Conservation (phyloP, 2,113 vertebrate genomes). For the Nothoprocta perdicaria region DNA sequence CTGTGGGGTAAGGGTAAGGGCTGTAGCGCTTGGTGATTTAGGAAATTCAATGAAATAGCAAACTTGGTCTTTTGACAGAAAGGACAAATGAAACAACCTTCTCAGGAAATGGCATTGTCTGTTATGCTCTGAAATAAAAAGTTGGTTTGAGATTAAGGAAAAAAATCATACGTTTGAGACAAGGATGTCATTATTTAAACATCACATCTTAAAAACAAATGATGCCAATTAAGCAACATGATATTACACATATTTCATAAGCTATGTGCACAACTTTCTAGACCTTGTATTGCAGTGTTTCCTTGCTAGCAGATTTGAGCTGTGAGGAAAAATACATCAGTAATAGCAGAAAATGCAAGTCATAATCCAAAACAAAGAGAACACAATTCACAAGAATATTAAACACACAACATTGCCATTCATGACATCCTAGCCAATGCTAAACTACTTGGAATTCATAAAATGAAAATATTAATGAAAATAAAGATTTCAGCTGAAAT, state of each 20-base stretch:
- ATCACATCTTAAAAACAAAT: background rate
- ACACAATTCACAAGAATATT: background rate
- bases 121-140: slow-evolving; percentile 10
- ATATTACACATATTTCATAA: background rate
- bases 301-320: background rate
- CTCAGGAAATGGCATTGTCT: background rate
- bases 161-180: background rate
- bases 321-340: background rate
- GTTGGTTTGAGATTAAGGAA: slow-evolving; percentile 19
- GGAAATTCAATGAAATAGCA: background rate
- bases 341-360: slow-evolving; percentile 2
- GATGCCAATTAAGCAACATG: background rate
- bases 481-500: background rate
- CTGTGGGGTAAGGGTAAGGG: background rate
- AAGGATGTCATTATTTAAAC: background rate
- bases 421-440: background rate
- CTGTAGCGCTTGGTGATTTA: background rate
- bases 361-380: slow-evolving; percentile 6
- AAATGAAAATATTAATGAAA: background rate
- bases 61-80: background rate
- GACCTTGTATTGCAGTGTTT: background rate
- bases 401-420: background rate
- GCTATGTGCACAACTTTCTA: background rate
- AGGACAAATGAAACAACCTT: background rate
- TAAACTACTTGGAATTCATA: background rate